Evolutionary conservation across 1,140 invertebrate species (phyloP).

Genomic region (Belonocnema kinseyi): DNA sequence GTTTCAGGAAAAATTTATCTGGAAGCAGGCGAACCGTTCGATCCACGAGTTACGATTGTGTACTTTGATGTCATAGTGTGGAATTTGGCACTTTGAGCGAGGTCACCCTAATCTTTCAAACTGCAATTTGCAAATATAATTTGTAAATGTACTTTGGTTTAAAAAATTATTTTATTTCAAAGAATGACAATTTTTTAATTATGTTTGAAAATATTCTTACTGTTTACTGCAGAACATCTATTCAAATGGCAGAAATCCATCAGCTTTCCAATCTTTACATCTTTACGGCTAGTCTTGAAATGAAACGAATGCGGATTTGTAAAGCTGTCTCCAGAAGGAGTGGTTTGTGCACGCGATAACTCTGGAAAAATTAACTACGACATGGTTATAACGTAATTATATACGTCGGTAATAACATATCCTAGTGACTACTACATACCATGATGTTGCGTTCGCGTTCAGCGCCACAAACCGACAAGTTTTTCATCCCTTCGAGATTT

Average conservation of each 20-base stretch:
- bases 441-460: background rate
- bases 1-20: conserved; percentile 64
- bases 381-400: conserved; percentile 9
- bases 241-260: background rate
- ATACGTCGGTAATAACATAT: background rate
- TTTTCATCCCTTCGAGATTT: background rate
- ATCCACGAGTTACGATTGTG: conserved; percentile 18
- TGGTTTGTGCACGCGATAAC: conserved; percentile 7
- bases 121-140: too few species aligned
- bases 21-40: conserved; percentile 32
- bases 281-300: conserved; percentile 2
- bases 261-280: background rate
- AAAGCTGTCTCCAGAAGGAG: conserved; percentile 1
- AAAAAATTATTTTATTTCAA: too few species aligned
- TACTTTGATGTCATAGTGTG: conserved; percentile 6
- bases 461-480: conserved; percentile 2
- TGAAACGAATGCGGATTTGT: background rate
- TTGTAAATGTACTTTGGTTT: too few species aligned
- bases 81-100: background rate
- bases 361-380: background rate
- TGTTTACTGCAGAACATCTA: background rate
- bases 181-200: background rate
- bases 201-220: background rate
- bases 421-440: background rate
- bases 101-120: background rate